phyloP scores from a whole-genome alignment of 2,888 invertebrate species.

The Hetaerina titia region DNA sequence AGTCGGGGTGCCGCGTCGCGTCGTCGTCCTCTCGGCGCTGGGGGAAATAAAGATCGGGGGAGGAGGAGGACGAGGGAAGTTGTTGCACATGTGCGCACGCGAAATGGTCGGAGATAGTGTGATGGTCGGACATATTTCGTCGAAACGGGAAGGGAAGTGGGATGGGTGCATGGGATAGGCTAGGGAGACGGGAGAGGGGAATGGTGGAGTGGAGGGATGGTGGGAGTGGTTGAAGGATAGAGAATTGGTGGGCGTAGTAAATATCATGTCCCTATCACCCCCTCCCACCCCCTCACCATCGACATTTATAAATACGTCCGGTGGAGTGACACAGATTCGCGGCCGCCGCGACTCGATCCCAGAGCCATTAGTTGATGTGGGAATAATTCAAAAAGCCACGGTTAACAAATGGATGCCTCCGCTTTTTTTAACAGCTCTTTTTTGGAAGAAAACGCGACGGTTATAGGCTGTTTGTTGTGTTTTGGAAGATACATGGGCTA shows the following conservation, averaged over 20 bases:
- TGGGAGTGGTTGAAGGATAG: neutral
- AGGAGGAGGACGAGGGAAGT: neutral
- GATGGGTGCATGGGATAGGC: neutral
- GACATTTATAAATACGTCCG: constrained; percentile 21
- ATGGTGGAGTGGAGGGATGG: neutral
- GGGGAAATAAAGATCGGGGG: neutral
- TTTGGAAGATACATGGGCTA: constrained; percentile 12
- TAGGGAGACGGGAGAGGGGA: neutral
- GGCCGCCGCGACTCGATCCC: neutral
- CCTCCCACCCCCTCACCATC: neutral
- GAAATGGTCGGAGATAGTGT: neutral
- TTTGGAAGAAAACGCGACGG: constrained; percentile 18
- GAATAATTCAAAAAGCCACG: constrained; percentile 32
- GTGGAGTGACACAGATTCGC: constrained; percentile 12
- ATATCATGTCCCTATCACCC: neutral
- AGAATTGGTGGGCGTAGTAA: neutral
- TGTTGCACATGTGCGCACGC: neutral
- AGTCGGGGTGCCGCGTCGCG: neutral
- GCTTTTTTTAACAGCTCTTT: neutral
- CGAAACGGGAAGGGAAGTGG: neutral
- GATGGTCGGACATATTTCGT: neutral
- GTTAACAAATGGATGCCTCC: constrained; percentile 1
- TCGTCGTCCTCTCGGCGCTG: neutral
- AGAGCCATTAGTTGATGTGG: constrained; percentile 1
- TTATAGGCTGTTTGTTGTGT: neutral